Conservation (phyloP, 2,888 invertebrate genomes). For the Galerucella calmariensis region DNA sequence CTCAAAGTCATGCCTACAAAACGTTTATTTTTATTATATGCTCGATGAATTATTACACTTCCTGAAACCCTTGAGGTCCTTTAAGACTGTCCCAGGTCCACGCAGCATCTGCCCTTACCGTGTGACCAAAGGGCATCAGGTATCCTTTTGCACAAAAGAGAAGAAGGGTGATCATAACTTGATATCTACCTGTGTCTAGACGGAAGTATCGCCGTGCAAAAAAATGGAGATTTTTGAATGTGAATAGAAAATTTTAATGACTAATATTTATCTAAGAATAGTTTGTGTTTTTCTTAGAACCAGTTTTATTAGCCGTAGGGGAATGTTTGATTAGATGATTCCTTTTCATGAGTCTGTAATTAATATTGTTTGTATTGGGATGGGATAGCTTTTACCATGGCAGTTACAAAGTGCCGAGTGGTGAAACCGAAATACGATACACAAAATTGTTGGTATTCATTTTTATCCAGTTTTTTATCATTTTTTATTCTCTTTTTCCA, state of each 20-base stretch:
- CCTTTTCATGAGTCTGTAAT: slow-evolving; percentile 11
- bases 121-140: slow-evolving; percentile 56
- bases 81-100: slow-evolving; percentile 46
- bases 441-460: too few relatives aligned
- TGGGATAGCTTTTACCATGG: neutral
- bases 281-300: slow-evolving; percentile 23
- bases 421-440: too few relatives aligned
- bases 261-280: slow-evolving; percentile 28
- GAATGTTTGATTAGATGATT: slow-evolving; percentile 13
- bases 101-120: slow-evolving; percentile 57
- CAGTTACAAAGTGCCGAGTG: neutral
- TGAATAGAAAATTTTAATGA: slow-evolving; percentile 23
- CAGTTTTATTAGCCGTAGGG: slow-evolving; percentile 19
- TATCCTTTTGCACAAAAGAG: slow-evolving; percentile 22
- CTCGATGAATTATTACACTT: slow-evolving; percentile 48
- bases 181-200: slow-evolving; percentile 43
- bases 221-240: slow-evolving; percentile 15
- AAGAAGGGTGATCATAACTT: slow-evolving; percentile 16
- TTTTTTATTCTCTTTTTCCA: too few relatives aligned
- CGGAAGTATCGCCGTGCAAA: slow-evolving; percentile 41
- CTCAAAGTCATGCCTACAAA: slow-evolving; percentile 53
- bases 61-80: slow-evolving; percentile 38
- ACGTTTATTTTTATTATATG: slow-evolving; percentile 49
- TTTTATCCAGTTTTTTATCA: too few relatives aligned
- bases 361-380: slow-evolving; percentile 20